Percentiles rank a stretch among this genome's conserved stretches.
These are phyloP conservation scores for Megathymus violae DNA, from an alignment of 1,140 invertebrate genomes.

Conservation along the genomic window DNA sequence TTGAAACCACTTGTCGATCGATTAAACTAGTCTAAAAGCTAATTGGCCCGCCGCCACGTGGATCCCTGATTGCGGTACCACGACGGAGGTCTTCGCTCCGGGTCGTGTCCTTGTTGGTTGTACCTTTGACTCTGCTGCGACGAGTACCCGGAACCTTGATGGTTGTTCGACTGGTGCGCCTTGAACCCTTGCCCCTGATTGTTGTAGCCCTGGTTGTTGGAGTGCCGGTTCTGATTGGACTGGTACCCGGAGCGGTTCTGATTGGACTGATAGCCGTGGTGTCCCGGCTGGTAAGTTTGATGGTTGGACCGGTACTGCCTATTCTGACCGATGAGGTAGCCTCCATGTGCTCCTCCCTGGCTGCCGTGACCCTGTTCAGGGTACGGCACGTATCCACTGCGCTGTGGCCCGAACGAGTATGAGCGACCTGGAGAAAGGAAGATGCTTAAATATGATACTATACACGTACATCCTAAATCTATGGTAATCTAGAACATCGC, in stretches of 20 bases:
- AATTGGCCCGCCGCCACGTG: conserved; percentile 44
- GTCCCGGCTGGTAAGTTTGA: conserved; percentile 11
- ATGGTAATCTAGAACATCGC: no score
- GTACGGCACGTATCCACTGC: conserved; percentile 61
- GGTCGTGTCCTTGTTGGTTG: conserved; percentile 17
- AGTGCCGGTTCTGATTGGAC: conserved; percentile 34
- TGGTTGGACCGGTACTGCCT: not conserved
- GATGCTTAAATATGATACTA: conserved; percentile 2
- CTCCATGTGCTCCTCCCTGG: no score
- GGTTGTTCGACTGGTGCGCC: conserved; percentile 26
- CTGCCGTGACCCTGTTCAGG: conserved; percentile 38
- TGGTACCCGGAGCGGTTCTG: conserved; percentile 37
- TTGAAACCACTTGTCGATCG: no score
- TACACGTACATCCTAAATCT: no score
- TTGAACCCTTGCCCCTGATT: conserved; percentile 6
- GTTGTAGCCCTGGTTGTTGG: conserved; percentile 26
- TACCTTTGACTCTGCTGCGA: conserved; percentile 2
- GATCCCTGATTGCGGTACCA: conserved; percentile 42
- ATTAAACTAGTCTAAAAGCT: not conserved
- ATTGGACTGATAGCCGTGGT: conserved; percentile 32
- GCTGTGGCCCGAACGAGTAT: conserved; percentile 62
- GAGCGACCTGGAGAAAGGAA: conserved; percentile 67
- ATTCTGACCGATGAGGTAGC: conserved; percentile 27
- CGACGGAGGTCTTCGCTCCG: conserved; percentile 12
- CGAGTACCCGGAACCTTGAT: conserved; percentile 28